Base-by-base conservation (phyloP, 2,797 vertebrate genomes). In the Rhincodon typus region DNA sequence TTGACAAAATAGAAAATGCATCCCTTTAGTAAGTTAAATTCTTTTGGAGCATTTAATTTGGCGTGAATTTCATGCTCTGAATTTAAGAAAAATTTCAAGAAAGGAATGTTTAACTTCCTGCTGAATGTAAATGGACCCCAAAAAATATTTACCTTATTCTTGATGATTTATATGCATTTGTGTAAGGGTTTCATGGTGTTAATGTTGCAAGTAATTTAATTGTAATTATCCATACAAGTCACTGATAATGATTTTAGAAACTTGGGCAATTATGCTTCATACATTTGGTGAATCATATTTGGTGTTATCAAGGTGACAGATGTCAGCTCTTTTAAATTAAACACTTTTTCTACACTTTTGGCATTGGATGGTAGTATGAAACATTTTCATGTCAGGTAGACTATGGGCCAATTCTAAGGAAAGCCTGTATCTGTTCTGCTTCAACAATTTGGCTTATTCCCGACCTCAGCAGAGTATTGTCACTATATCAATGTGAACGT, bases 121-220 rank as follows among this genome's bases (percentile, higher is more conserved):
- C 90, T 93, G 90, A 93, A 93, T 67, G 69, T 42, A 93, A 93
- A 69, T 93, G 62, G n/a, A 42, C 66, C 62, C 62, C 67, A 93
- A 91, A 87, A 93, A 25, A 69, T 67, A n/a, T 25, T 25, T 93
- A 38, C 90, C 62, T 66, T 93, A 1, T 69, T 66, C 90, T 69
- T n/a, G 34, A 90, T 69, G 62, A 25, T 93, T 42, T 93, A 66
- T 93, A 12, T 93, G 8, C n/a, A 69, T 42, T 25, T 69, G 23
- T 93, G 62, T 69, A 93, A 93, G 12, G 62, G n/a, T 25, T 93
- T 69, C n/a, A 93, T 69, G 0, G 0, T 69, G 42, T 69, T 93
- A 69, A 93, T 25, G 7, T 21, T 93, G 21, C 34, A 93, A 93
- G 69, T 53, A 53, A 77, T 95, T n/a, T 95, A 57, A 46, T 77